Evolutionary conservation across 2,797 vertebrate genomes (phyloP).

Genomic region (Dendrocincla tyrannina): DNA sequence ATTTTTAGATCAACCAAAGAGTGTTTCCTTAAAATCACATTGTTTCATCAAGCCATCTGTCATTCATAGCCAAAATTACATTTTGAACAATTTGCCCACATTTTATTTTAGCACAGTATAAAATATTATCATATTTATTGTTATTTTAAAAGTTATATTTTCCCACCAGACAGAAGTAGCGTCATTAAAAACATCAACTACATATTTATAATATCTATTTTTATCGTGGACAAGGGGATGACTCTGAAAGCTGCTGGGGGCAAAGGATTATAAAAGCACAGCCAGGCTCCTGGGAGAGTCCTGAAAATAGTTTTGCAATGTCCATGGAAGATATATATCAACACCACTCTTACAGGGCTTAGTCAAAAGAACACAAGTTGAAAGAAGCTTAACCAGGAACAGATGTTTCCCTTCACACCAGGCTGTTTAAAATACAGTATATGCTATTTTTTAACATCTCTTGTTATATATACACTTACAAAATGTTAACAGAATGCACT

Average conservation of each 20-base stretch:
- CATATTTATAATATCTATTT: slow-evolving; percentile 46
- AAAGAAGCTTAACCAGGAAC: slow-evolving; percentile 70
- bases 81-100: slow-evolving; percentile 1
- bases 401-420: slow-evolving; percentile 77
- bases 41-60: slow-evolving; percentile 48
- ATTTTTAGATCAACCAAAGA: not conserved
- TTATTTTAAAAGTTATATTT: not conserved
- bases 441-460: slow-evolving; percentile 43
- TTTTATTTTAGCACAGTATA: slow-evolving; percentile 2
- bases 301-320: slow-evolving; percentile 62
- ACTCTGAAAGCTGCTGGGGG: slow-evolving; percentile 28
- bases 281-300: slow-evolving; percentile 53
- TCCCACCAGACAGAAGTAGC: slow-evolving; percentile 3
- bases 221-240: slow-evolving; percentile 26
- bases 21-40: not conserved
- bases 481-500: slow-evolving; percentile 65
- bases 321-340: slow-evolving; percentile 64
- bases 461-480: slow-evolving; percentile 66
- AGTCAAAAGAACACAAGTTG: slow-evolving; percentile 62
- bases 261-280: slow-evolving; percentile 68
- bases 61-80: not conserved
- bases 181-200: slow-evolving; percentile 7
- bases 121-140: slow-evolving; percentile 4
- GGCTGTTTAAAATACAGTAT: slow-evolving; percentile 58
- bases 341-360: slow-evolving; percentile 44